Conservation (phyloP, 2,797 vertebrate species). For the Enteromius mattozi region DNA sequence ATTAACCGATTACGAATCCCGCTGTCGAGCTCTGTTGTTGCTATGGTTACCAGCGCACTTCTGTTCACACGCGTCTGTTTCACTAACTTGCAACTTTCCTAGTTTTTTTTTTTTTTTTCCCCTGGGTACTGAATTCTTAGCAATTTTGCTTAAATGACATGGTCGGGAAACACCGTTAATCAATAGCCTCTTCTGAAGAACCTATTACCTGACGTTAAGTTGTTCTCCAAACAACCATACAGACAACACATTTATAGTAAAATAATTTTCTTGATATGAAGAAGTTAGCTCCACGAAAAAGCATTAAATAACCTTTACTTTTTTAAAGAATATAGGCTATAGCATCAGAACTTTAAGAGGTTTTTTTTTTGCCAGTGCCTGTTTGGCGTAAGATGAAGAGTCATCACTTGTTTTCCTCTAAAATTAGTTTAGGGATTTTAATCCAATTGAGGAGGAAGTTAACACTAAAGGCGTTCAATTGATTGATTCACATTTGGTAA, state of each 20-base stretch:
- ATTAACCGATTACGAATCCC: background rate
- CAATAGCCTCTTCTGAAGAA: background rate
- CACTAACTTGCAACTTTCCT: background rate
- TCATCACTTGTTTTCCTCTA: background rate
- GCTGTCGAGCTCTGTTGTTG: background rate
- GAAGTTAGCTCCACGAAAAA: background rate
- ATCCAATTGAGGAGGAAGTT: conserved; percentile 4
- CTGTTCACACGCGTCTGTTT: background rate
- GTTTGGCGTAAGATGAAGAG: background rate
- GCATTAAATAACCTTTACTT: background rate
- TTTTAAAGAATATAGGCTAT: background rate
- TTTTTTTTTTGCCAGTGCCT: background rate
- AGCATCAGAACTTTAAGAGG: background rate
- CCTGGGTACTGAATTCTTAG: no score
- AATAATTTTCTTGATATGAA: background rate
- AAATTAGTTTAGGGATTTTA: conserved; percentile 19
- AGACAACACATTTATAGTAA: background rate
- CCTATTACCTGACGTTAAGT: background rate
- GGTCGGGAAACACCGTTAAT: background rate
- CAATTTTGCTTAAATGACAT: background rate
- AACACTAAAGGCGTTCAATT: conserved; percentile 4
- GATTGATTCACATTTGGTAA: conserved; percentile 10
- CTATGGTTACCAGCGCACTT: conserved; percentile 27
- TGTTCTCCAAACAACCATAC: background rate
- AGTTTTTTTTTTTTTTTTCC: background rate